Percentiles rank a stretch among this genome's conserved stretches.
phyloP scores from a whole-genome alignment of 2,888 invertebrate species.

The Caenorhabditis drosophilae region DNA sequence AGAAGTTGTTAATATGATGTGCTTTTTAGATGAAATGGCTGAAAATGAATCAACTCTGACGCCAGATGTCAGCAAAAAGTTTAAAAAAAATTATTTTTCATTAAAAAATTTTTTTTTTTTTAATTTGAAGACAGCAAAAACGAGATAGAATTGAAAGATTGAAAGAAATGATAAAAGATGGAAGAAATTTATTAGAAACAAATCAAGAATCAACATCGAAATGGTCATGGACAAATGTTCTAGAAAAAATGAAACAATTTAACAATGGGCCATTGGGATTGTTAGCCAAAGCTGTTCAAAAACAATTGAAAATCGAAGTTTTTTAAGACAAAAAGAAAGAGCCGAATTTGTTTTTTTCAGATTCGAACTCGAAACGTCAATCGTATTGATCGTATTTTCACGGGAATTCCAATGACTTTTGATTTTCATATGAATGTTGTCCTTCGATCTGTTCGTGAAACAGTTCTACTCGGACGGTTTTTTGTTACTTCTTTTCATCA shows the following conservation, averaged over 20 bases:
- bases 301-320: constrained; percentile 30
- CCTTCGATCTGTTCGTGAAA: constrained; percentile 40
- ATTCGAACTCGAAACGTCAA: constrained; percentile 11
- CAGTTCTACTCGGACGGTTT: constrained; percentile 15
- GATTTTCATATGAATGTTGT: constrained; percentile 91
- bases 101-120: background rate
- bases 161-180: constrained; percentile 27
- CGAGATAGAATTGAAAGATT: constrained; percentile 30
- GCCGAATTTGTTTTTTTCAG: too few relatives aligned
- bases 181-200: constrained; percentile 14
- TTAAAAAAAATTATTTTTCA: background rate
- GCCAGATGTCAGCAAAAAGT: constrained; percentile 36
- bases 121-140: constrained; percentile 33
- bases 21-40: constrained; percentile 16
- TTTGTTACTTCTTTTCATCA: background rate
- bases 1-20: constrained; percentile 21
- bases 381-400: constrained; percentile 56
- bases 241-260: constrained; percentile 5
- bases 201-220: background rate
- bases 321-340: too few relatives aligned
- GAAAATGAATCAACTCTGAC: constrained; percentile 3
- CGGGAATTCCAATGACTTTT: constrained; percentile 82
- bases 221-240: background rate
- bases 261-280: constrained; percentile 1
- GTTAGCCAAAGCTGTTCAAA: constrained; percentile 21